Base-by-base conservation (phyloP, 2,797 vertebrate genomes). In the Sebastes diaconus region DNA sequence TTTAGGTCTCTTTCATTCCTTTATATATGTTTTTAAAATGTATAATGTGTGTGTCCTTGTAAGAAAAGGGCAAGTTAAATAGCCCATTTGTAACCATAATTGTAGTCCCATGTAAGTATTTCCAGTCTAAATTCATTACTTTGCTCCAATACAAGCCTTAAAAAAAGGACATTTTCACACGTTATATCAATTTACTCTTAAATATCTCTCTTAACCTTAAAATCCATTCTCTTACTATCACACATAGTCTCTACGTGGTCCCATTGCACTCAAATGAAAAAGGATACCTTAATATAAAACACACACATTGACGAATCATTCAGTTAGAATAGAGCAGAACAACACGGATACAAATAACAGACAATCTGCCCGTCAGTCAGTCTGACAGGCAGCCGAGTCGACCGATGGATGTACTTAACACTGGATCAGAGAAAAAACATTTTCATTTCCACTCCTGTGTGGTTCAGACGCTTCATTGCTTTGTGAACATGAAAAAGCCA, bases 271-370 rank as follows among this genome's bases (percentile, higher is more conserved):
- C 77, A 90, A 84, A 88, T 89, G 83, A 92, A 54, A 92, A 90
- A 87, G 13, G 30, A 88, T 87, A 93, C 79, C 81, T 81, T 82
- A 87, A 90, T 93, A 96, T 93, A 94, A 94, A 96, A 97, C 95
- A 95, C 94, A 97, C 95, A 97, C 95, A 91, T 94, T 86, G 89
- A 95, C 92, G 54, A 91, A 96, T 96, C 87, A 92, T 91, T 92
- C 91, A 71, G 52, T 92, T 94, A 94, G 85, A 94, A 81, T 84
- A 94, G 91, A 90, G 93, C 91, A 93, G 79, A 94, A 95, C 95
- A 89, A 94, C 92, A 94, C 93, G 39, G 90, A 91, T 87, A 94
- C 91, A 88, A 90, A 90, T 50, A 91, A 84, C 89, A 87, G 85
- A 86, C 72, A 68, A 72, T 82, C 81, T 24, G 71, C 22, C 65